Base-by-base conservation (phyloP, 2,797 vertebrate genomes). In the Phataginus tricuspis region DNA sequence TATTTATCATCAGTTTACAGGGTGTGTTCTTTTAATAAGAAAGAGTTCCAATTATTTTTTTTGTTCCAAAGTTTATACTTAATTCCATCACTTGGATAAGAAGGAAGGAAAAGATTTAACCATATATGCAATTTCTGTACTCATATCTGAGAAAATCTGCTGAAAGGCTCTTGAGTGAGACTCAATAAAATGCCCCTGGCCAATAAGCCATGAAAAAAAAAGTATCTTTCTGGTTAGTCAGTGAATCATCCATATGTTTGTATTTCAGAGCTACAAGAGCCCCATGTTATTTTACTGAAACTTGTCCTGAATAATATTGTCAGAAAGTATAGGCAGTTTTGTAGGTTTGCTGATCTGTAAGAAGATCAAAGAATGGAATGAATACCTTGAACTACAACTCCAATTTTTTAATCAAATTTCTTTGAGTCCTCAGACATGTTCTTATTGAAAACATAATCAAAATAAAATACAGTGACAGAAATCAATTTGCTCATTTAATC, bases 401-500 rank as follows among this genome's bases (percentile, higher is more conserved):
- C 61, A 94, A 79, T 34, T 87, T 93, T 42, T 23, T 96, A 86
- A 97, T 97, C 71, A 94, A 96, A 97, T 92, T 95, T 96, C 37
- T 82, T 86, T 78, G 49, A 93, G 66, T 95, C 37, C 66, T 96
- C 66, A 90, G 74, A 94, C 59, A 79, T 90, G 31, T 71, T 95
- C 51, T 93, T 85, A 72, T 79, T 94, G 84, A 95, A 96, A 96
- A 87, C 55, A 59, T 83, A 97, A 94, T 53, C 42, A 75, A 90
- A 92, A 89, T 91, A 79, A 25, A 93, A 21, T 68, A 69, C 75
- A 94, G 94, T 7, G 53, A 97, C 75, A 94, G 77, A 97, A 97
- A 97, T 97, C 69, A 96, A 84, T 96, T 96, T 96, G 93, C 90
- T 75, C 90, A 98, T 96, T 98, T 97, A 98, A 98, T 97, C 94